These are phyloP conservation scores for Emmelina monodactyla DNA, from an alignment of 2,888 invertebrate genomes.

Conservation along the genomic window DNA sequence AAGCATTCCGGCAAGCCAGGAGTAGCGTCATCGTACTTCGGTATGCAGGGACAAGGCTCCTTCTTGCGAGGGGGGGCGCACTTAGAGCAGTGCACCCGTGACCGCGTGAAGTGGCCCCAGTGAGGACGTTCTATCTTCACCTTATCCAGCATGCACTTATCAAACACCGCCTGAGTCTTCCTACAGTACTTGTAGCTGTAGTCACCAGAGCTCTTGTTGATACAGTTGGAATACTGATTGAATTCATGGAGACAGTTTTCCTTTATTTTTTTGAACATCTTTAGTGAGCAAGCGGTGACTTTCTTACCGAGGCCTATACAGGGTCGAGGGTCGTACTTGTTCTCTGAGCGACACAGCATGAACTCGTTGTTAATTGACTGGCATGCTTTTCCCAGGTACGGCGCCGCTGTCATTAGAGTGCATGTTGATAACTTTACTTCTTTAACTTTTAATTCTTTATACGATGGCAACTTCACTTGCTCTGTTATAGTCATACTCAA, in stretches of 20 bases:
- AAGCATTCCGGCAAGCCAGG: conserved; percentile 69
- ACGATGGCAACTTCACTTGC: conserved; percentile 75
- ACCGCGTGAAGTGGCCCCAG: conserved; percentile 82
- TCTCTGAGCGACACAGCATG: conserved; percentile 85
- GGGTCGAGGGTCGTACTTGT: conserved; percentile 81
- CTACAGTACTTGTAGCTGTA: conserved; percentile 75
- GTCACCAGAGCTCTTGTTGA: conserved; percentile 80
- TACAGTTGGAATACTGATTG: conserved; percentile 73
- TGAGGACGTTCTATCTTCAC: conserved; percentile 77
- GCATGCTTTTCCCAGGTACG: conserved; percentile 91
- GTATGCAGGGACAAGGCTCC: conserved; percentile 55
- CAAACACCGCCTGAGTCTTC: conserved; percentile 82
- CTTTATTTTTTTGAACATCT: conserved; percentile 86
- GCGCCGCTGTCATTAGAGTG: conserved; percentile 83
- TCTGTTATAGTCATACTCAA: conserved; percentile 76
- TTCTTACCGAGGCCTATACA: conserved; percentile 87
- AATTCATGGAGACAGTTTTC: conserved; percentile 83
- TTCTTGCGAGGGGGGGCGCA: conserved; percentile 64
- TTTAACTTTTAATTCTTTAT: conserved; percentile 81
- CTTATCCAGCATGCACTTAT: conserved; percentile 83
- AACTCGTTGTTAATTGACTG: conserved; percentile 92
- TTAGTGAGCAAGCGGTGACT: conserved; percentile 85
- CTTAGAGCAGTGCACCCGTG: conserved; percentile 66
- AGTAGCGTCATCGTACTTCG: conserved; percentile 70
- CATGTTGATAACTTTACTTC: conserved; percentile 82